Conservation (phyloP, 2,113 vertebrate species). For the Rhinolophus ferrumequinum region DNA sequence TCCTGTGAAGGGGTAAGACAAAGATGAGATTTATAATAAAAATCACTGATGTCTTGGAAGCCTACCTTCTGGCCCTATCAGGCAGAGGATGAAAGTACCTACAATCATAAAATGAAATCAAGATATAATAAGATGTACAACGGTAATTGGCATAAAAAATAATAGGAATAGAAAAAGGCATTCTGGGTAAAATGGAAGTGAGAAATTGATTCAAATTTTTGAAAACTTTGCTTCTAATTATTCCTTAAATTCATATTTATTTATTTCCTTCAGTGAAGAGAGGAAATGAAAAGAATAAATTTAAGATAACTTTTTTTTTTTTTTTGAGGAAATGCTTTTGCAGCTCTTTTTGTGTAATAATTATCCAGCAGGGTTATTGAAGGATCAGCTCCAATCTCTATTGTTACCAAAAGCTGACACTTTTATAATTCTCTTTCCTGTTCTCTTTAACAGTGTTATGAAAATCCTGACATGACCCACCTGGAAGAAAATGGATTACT, state of each 20-base stretch:
- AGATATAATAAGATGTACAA: slow-evolving; percentile 66
- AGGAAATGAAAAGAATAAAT: slow-evolving; percentile 77
- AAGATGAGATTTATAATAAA: neutral
- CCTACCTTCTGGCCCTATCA: slow-evolving; percentile 49
- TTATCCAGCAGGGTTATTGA: slow-evolving; percentile 34
- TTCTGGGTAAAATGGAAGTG: slow-evolving; percentile 48
- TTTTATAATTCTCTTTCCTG: slow-evolving; percentile 9
- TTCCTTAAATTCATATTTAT: slow-evolving; percentile 74
- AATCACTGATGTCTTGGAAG: slow-evolving; percentile 8
- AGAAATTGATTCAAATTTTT: slow-evolving; percentile 66
- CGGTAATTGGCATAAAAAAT: slow-evolving; percentile 70
- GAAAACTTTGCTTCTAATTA: slow-evolving; percentile 71
- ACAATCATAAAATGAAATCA: slow-evolving; percentile 65
- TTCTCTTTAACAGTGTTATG: slow-evolving; percentile 42
- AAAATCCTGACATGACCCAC: neutral
- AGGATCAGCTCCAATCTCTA: slow-evolving; percentile 31
- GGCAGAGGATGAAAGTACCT: slow-evolving; percentile 55
- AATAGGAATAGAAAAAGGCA: slow-evolving; percentile 31
- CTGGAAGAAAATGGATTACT: neutral
- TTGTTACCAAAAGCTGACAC: slow-evolving; percentile 34
- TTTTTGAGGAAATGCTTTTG: slow-evolving; percentile 39
- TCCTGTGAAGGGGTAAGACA: neutral
- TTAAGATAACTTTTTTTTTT: slow-evolving; percentile 57
- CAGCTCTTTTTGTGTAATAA: slow-evolving; percentile 54
- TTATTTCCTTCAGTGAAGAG: slow-evolving; percentile 57